Percentiles rank a stretch among this genome's conserved stretches.
phyloP scores from a whole-genome alignment of 2,888 invertebrate genomes.

The Mantis religiosa region DNA sequence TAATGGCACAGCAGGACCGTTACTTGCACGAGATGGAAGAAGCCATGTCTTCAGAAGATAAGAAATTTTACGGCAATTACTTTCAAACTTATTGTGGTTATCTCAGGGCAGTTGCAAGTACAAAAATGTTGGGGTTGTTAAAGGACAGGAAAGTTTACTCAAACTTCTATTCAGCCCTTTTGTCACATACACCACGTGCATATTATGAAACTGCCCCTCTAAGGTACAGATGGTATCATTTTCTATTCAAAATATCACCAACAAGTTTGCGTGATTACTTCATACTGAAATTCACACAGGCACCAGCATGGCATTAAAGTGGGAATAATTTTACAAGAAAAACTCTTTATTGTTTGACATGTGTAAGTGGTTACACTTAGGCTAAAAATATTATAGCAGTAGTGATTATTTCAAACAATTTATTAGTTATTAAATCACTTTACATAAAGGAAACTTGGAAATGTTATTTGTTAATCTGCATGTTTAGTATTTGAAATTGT shows the following conservation, averaged over 20 bases:
- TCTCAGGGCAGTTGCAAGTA: constrained; percentile 47
- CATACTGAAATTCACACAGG: constrained; percentile 58
- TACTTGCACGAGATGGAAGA: constrained; percentile 62
- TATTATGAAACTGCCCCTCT: constrained; percentile 67
- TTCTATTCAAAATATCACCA: constrained; percentile 59
- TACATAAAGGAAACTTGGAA: too few species aligned
- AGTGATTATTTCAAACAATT: background rate
- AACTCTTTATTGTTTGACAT: background rate
- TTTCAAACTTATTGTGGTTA: constrained; percentile 61
- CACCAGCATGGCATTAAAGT: constrained; percentile 51
- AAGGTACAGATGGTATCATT: constrained; percentile 63
- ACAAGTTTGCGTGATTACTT: constrained; percentile 55
- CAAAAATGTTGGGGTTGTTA: constrained; percentile 50
- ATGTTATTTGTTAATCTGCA: too few species aligned
- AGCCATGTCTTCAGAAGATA: constrained; percentile 59
- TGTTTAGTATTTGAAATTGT: too few species aligned
- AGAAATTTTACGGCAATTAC: constrained; percentile 59
- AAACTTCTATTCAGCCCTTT: constrained; percentile 58
- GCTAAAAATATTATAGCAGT: background rate
- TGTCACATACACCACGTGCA: constrained; percentile 54
- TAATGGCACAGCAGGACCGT: constrained; percentile 59
- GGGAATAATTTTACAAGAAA: background rate
- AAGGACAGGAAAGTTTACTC: constrained; percentile 51
- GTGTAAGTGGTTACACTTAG: background rate
- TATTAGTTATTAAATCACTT: too few species aligned